These are phyloP conservation scores for Tridacna crocea DNA, from an alignment of 2,888 invertebrate genomes.

Conservation along the genomic window DNA sequence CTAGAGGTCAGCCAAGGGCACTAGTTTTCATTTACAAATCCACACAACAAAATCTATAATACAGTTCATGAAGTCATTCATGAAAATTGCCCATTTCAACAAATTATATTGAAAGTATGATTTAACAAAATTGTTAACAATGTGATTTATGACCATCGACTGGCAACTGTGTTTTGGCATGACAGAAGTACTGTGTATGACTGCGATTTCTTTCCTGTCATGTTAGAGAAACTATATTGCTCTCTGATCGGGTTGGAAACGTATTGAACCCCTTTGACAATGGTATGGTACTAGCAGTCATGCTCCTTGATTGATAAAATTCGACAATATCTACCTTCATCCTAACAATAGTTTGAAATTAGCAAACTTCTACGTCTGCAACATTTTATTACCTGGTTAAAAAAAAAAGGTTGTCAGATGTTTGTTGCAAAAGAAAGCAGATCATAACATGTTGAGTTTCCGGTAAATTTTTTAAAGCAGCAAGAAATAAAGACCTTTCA, in stretches of 20 bases:
- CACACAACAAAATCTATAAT: conserved; percentile 18
- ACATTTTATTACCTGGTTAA: too few relatives aligned
- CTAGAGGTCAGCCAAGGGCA: conserved; percentile 16
- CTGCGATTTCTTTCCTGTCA: too few relatives aligned
- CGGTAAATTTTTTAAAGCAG: too few relatives aligned
- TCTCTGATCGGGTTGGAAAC: too few relatives aligned
- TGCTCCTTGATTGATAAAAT: background rate
- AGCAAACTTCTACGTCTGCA: too few relatives aligned
- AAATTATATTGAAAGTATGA: conserved; percentile 29
- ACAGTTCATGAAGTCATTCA: conserved; percentile 18
- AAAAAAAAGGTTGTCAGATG: too few relatives aligned
- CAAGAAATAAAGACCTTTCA: too few relatives aligned
- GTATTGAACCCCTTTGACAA: background rate
- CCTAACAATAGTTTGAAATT: too few relatives aligned
- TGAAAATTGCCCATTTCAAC: conserved; percentile 27
- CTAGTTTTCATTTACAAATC: conserved; percentile 20
- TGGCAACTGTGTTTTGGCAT: conserved; percentile 10
- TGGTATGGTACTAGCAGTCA: background rate
- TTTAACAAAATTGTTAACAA: conserved; percentile 28
- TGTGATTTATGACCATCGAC: conserved; percentile 19
- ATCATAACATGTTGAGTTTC: too few relatives aligned
- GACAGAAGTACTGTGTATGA: background rate
- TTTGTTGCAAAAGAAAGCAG: too few relatives aligned
- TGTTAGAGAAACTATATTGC: too few relatives aligned
- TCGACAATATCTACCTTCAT: too few relatives aligned